Base-by-base conservation (phyloP, 2,113 vertebrate genomes). In the Myrmophylax atrothorax region DNA sequence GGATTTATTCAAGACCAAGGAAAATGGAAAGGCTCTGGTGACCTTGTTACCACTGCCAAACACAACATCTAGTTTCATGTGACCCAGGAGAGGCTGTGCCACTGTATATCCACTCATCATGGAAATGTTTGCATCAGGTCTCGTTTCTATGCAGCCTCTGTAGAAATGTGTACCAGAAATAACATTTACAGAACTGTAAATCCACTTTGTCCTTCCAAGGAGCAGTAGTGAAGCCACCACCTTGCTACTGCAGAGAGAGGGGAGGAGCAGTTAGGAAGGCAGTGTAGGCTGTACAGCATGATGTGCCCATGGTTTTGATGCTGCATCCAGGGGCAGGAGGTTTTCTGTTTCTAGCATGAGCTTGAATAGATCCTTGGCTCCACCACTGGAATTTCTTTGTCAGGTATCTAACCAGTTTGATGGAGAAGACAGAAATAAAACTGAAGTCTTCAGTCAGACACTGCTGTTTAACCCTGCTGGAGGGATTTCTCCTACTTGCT, bases 271-370 rank as follows among this genome's bases (percentile, higher is more conserved):
- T 64, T 6, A 38, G 70, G 49, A 88, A 46, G 7, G 29, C 18
- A 33, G 47, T 0, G 2, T 64, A 13, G 33, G 24, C 31, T 0
- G 0, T 9, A 15, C 3, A 53, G 55, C 0, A 1, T 0, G 0
- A 12, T 40, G 31, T 53, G 37, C 25, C 31, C 3, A 1, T 62
- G 31, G n/a, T 24, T 92, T 94, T 49, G 31, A 37, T 33, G 22
- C 53, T 38, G 33, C 29, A 38, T 18, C 33, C 55, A 50, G 47
- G 16, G n/a, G 15, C 15, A 79, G 44, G 11, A 75, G 18, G 5
- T 66, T 7, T 66, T 84, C 74, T 8, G 1, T 63, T 72, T 72
- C 78, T 20, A n/a, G 35, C 37, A 47, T 11, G 25, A 83, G 18
- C 33, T 73, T 58, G 23, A 80, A 72, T 3, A 33, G 55, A 29